phyloP scores from a whole-genome alignment of 2,888 invertebrate genomes.

The Blastobasis adustella region DNA sequence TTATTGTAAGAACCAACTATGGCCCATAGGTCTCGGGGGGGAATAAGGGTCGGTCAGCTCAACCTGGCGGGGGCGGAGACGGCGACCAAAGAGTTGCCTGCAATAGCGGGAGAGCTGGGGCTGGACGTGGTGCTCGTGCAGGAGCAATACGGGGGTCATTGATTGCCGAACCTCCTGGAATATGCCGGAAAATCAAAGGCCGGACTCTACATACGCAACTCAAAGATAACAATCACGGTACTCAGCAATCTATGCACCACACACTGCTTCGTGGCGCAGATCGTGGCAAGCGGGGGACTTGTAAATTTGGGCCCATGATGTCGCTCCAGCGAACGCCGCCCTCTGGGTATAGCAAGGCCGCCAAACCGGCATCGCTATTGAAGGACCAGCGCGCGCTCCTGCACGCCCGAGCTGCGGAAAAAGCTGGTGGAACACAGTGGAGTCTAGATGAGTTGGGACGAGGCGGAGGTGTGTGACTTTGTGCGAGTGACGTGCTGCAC shows the following conservation, averaged over 20 bases:
- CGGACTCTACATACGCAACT: constrained; percentile 5
- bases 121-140: constrained; percentile 11
- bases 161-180: neutral
- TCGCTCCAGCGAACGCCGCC: no score
- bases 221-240: neutral
- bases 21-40: neutral
- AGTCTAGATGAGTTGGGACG: neutral
- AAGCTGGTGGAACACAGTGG: neutral
- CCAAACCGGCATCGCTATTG: constrained; percentile 9
- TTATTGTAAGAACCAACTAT: neutral
- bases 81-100: constrained; percentile 6
- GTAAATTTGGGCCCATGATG: constrained; percentile 4
- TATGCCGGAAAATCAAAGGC: neutral
- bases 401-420: no score
- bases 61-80: constrained; percentile 7
- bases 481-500: no score
- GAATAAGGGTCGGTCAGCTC: constrained; percentile 2
- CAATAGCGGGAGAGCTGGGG: neutral
- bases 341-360: no score
- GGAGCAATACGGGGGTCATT: constrained; percentile 4
- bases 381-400: constrained; percentile 3
- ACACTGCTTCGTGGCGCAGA: constrained; percentile 6
- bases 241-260: neutral
- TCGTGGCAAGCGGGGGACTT: neutral
- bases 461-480: no score